A percentile compares a stretch with the other conserved stretches of the same genome.
Conservation (phyloP, 1,140 invertebrate species). For the Drosophila gunungcola region DNA sequence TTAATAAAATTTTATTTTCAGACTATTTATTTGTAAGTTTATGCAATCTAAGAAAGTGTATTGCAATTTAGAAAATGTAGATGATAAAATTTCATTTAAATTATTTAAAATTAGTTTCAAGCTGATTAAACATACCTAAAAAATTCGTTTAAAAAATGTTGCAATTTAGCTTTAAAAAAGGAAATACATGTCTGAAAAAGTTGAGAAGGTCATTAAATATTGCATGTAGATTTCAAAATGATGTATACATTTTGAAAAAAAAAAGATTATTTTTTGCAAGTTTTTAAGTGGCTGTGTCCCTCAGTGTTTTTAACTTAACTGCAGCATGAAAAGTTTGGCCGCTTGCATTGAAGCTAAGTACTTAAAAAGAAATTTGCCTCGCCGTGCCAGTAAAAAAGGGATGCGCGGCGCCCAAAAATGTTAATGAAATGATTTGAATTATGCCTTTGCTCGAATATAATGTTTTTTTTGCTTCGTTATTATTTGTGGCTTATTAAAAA, state of each 20-base stretch:
- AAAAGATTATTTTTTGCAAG: neutral
- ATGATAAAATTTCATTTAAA: too few relatives aligned
- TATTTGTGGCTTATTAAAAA: constrained; percentile 79
- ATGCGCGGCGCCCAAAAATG: constrained; percentile 58
- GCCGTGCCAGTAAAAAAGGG: constrained; percentile 48
- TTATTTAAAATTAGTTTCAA: too few relatives aligned
- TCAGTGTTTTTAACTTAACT: constrained; percentile 25
- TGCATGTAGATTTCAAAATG: too few relatives aligned
- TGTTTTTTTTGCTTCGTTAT: constrained; percentile 11
- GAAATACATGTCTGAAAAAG: too few relatives aligned
- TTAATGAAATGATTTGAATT: constrained; percentile 83
- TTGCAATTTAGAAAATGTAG: too few relatives aligned
- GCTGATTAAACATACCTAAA: too few relatives aligned
- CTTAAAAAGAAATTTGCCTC: constrained; percentile 79
- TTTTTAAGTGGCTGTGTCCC: neutral
- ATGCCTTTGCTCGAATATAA: constrained; percentile 68
- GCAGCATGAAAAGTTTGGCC: constrained; percentile 67
- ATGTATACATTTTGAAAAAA: neutral
- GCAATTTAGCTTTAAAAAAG: too few relatives aligned
- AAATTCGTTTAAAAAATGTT: too few relatives aligned
- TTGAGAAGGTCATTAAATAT: too few relatives aligned
- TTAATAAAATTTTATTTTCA: too few relatives aligned
- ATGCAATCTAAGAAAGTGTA: neutral
- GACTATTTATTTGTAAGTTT: too few relatives aligned
- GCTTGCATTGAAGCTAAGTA: constrained; percentile 77